Evolutionary conservation across 2,888 invertebrate species (phyloP).

Genomic region (Luperina nickerlii): DNA sequence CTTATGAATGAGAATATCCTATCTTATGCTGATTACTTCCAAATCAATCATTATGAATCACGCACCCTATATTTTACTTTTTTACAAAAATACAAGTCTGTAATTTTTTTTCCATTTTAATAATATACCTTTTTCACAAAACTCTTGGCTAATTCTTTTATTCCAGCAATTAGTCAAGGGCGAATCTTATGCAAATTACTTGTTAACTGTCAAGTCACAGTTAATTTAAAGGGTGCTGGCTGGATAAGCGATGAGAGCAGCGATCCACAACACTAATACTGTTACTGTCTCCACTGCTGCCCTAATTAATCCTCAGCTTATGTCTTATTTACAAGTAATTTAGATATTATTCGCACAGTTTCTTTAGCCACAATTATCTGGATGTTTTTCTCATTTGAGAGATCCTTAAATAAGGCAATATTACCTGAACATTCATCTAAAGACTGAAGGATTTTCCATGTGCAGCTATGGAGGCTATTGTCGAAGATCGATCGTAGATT

Average conservation of each 20-base stretch:
- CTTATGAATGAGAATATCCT: not conserved
- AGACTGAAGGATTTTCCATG: not conserved
- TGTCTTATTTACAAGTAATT: conserved; percentile 17
- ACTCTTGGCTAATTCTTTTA: conserved; percentile 64
- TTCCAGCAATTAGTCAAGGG: conserved; percentile 79
- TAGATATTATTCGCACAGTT: not conserved
- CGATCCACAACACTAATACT: conserved; percentile 33
- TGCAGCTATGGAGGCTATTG: not conserved
- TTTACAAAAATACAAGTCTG: conserved; percentile 8
- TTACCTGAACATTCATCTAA: not conserved
- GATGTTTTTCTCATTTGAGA: not conserved
- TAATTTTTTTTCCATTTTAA: conserved; percentile 13
- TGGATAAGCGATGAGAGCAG: conserved; percentile 18
- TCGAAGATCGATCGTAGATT: not conserved
- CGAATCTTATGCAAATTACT: conserved; percentile 82
- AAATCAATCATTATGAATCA: not conserved
- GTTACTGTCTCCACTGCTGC: conserved; percentile 17
- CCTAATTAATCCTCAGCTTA: conserved; percentile 34
- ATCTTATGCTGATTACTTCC: not conserved
- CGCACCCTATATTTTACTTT: not conserved
- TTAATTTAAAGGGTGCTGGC: conserved; percentile 74
- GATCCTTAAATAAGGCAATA: not conserved
- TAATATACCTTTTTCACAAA: conserved; percentile 27
- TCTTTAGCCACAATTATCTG: not conserved
- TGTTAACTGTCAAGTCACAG: conserved; percentile 78